Conservation (phyloP, 2,113 vertebrate species). For the Nyctereutes procyonoides region DNA sequence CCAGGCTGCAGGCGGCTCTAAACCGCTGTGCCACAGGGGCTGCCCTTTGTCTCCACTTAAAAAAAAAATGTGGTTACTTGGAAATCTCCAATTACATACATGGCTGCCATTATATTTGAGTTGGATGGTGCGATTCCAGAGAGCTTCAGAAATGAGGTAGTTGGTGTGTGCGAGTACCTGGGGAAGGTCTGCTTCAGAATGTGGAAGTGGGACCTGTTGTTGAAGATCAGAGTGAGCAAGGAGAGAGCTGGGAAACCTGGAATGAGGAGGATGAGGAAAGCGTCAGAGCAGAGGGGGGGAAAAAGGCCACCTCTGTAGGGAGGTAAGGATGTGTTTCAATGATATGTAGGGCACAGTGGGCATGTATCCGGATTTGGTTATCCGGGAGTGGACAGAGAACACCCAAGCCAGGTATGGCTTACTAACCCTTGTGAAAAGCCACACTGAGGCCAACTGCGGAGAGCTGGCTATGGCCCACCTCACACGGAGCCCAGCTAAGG, state of each 20-base stretch:
- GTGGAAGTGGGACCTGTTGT: neutral
- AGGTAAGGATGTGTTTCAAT: neutral
- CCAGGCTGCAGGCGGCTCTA: too few relatives aligned
- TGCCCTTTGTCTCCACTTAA: neutral
- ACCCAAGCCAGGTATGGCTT: neutral
- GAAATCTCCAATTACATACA: neutral
- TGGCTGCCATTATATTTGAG: neutral
- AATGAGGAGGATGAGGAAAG: neutral
- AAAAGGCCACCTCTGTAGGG: too few relatives aligned
- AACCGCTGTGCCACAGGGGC: too few relatives aligned
- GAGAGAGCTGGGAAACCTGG: neutral
- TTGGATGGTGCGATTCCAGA: neutral
- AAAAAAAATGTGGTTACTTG: neutral
- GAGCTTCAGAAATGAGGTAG: neutral
- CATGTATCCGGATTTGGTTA: neutral
- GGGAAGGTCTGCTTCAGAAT: neutral
- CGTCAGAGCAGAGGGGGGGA: neutral
- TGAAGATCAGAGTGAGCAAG: neutral
- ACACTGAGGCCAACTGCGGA: neutral
- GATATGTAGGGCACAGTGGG: neutral
- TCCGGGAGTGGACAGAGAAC: neutral
- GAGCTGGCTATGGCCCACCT: neutral
- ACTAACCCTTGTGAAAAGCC: neutral
- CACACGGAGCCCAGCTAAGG: neutral
- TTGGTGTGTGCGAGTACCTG: neutral